Evolutionary conservation across 2,113 vertebrate genomes (phyloP).

Genomic region (Lonchura striata): DNA sequence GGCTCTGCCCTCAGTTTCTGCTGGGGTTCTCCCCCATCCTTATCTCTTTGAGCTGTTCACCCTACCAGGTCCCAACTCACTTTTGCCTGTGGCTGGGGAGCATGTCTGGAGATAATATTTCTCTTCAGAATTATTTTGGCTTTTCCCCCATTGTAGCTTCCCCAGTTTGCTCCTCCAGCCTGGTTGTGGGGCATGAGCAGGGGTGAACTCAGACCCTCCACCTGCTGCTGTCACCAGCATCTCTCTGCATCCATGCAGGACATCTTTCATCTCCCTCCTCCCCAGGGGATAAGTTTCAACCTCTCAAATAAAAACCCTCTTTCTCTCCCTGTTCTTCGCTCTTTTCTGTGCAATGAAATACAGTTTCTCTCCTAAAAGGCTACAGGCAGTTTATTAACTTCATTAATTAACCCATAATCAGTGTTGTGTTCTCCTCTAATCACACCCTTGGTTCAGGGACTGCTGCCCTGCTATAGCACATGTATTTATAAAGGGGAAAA

Average conservation of each 20-base stretch:
- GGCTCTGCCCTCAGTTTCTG: not conserved
- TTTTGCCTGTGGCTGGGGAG: not conserved
- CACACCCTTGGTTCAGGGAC: constrained; percentile 30
- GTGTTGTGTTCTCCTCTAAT: constrained; percentile 59
- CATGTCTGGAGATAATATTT: not conserved
- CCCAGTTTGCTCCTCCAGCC: not conserved
- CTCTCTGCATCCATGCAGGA: fast-evolving
- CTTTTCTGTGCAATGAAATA: constrained; percentile 53
- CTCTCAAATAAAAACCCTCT: constrained; percentile 21
- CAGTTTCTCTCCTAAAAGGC: constrained; percentile 61
- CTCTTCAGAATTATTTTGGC: not conserved
- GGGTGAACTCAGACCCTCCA: not conserved
- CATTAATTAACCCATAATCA: constrained; percentile 77
- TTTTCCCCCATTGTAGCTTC: not conserved
- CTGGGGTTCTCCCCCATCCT: not conserved
- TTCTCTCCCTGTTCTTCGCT: not conserved
- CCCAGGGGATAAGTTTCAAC: not conserved
- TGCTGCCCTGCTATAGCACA: constrained; percentile 27
- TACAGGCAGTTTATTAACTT: constrained; percentile 73
- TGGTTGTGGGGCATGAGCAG: not conserved
- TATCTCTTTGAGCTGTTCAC: not conserved
- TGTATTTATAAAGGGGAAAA: constrained; percentile 60
- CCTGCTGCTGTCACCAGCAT: not conserved
- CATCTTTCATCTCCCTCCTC: not conserved
- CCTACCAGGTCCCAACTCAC: not conserved